Evolutionary conservation across 2,797 vertebrate species (phyloP), one percentile per base, ranked within the genome.

Genomic region (Cygnus olor): DNA sequence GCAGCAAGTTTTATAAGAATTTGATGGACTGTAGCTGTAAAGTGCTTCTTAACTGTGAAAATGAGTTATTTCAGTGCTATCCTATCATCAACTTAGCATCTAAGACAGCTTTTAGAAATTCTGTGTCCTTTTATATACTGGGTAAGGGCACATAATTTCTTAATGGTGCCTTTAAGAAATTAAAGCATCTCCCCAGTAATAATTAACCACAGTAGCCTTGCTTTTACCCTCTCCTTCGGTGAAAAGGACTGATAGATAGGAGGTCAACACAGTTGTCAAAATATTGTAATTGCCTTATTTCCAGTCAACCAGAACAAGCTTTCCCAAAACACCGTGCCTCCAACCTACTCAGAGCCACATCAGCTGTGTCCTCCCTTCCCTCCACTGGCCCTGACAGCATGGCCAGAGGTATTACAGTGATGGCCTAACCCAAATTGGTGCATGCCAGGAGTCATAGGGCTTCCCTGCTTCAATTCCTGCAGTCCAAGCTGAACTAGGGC

Each of bases 1-100:
- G 84, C 77, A 80, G 2, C 36, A n/a, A 82, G 63, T 32, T 87
- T 74, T 64, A 44, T 34, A 77, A 77, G 71, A 82, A 70, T 73
- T 82, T 95, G 78, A 92, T 80, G 47, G 80, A 80, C 72, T 68
- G 78, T 89, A 92, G 64, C 60, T 80, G 34, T 70, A 80, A 93
- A 95, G 78, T 34, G 64, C 34, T 91, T 51, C 51, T 95, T 92
- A 84, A 22, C 73, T n/a, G 38, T 69, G 79, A 93, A 87, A 93
- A 74, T 54, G 8, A 93, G 83, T 88, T 89, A 66, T 83, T 89
- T 92, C 79, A 91, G 34, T 54, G 28, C n/a, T 91, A 71, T 71
- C 57, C 16, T 80, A 85, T 30, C 42, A 80, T 47, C 38, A 78
- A 56, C 57, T 70, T 7, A 30, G 12, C 44, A 56, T 56, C 38